These are phyloP conservation scores for Pharmacophagus antenor DNA, from an alignment of 2,888 invertebrate genomes.

Conservation along the genomic window DNA sequence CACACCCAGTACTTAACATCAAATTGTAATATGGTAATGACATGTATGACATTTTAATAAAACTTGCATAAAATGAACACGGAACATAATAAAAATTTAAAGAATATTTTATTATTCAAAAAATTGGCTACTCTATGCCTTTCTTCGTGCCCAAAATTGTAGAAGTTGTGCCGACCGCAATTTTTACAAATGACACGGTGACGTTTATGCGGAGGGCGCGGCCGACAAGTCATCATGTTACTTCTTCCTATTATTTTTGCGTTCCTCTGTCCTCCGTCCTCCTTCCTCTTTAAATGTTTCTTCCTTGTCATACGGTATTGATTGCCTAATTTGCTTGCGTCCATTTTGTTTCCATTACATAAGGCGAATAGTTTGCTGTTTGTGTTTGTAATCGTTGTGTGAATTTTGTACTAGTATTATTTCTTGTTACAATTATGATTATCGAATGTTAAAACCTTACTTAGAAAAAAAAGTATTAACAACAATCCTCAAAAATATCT, in stretches of 20 bases:
- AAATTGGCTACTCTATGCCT: constrained; percentile 43
- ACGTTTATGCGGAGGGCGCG: constrained; percentile 78
- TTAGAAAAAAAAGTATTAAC: neutral
- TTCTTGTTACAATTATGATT: too few relatives aligned
- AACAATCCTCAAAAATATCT: neutral
- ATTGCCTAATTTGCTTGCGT: constrained; percentile 48
- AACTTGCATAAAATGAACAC: too few relatives aligned
- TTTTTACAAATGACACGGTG: constrained; percentile 81
- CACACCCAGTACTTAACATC: too few relatives aligned
- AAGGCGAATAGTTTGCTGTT: neutral
- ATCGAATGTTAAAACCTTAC: neutral
- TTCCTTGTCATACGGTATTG: constrained; percentile 50
- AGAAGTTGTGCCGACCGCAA: constrained; percentile 77
- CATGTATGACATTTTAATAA: too few relatives aligned
- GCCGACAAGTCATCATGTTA: constrained; percentile 78
- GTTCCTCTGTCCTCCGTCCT: constrained; percentile 58
- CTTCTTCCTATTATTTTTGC: constrained; percentile 75
- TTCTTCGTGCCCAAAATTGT: constrained; percentile 63
- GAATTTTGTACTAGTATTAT: neutral
- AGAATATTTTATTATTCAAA: neutral
- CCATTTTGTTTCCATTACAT: constrained; percentile 21
- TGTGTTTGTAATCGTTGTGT: neutral
- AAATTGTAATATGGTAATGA: too few relatives aligned
- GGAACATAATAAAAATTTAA: too few relatives aligned
- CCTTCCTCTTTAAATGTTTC: constrained; percentile 57